Percentiles rank a stretch among this genome's conserved stretches.
Evolutionary conservation across 2,797 vertebrate species (phyloP).

Genomic region (Megaceryle alcyon): DNA sequence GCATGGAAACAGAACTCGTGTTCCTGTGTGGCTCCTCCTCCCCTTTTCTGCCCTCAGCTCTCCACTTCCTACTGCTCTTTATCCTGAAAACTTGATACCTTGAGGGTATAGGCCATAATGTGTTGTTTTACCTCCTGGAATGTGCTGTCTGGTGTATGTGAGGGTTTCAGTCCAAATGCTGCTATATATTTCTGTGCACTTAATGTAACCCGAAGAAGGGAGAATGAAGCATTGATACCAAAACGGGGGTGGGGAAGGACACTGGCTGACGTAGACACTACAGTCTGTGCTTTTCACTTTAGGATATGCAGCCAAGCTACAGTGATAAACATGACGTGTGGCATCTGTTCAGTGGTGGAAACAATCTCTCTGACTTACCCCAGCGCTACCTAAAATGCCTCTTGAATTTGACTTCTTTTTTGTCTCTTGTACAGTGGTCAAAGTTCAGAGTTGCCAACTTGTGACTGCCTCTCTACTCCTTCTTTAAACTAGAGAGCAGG

Average conservation of each 20-base stretch:
- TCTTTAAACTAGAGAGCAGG: conserved; percentile 39
- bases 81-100: conserved; percentile 82
- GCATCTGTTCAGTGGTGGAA: conserved; percentile 55
- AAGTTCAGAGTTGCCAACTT: conserved; percentile 64
- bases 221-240: conserved; percentile 80
- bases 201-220: conserved; percentile 83
- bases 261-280: conserved; percentile 66
- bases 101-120: conserved; percentile 76
- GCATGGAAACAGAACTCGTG: conserved; percentile 74
- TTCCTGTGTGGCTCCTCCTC: conserved; percentile 66
- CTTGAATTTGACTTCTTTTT: conserved; percentile 57
- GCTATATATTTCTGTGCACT: conserved; percentile 88
- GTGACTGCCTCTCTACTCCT: conserved; percentile 51
- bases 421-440: conserved; percentile 51
- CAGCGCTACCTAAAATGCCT: conserved; percentile 36
- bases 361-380: conserved; percentile 63
- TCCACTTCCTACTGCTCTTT: conserved; percentile 78
- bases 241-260: conserved; percentile 70
- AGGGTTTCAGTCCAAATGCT: conserved; percentile 87
- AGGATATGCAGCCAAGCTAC: conserved; percentile 75
- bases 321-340: conserved; percentile 51
- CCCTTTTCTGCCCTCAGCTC: conserved; percentile 75
- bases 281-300: conserved; percentile 60
- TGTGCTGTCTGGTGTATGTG: conserved; percentile 80
- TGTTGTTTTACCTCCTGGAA: conserved; percentile 83